Conservation (phyloP, 2,113 vertebrate genomes). For the Dermatemys mawii region DNA sequence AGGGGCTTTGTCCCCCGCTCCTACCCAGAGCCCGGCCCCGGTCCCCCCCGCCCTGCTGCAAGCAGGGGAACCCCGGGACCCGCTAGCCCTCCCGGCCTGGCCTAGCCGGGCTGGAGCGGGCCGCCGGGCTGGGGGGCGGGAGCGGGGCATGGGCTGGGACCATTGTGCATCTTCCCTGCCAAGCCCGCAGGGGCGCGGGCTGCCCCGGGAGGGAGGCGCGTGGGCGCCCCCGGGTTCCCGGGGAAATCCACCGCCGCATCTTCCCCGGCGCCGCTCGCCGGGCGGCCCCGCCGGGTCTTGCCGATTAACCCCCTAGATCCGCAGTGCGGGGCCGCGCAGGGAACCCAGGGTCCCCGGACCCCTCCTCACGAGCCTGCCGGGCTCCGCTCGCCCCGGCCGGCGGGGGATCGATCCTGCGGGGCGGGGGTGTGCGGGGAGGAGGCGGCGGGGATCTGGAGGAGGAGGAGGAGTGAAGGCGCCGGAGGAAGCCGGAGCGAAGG, state of each 20-base stretch:
- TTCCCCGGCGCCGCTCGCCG: constrained; percentile 60
- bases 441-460: background rate
- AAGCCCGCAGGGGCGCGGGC: background rate
- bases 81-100: too few relatives aligned
- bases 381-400: background rate
- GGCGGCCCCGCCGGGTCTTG: background rate
- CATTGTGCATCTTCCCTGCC: constrained; percentile 30
- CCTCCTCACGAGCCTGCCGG: background rate
- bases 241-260: constrained; percentile 78
- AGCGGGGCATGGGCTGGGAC: constrained; percentile 27
- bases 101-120: background rate
- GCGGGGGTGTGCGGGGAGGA: too few relatives aligned
- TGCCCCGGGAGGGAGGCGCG: background rate
- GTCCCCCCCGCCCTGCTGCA: too few relatives aligned
- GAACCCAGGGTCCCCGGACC: background rate
- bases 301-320: constrained; percentile 41
- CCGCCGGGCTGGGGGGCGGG: constrained; percentile 11
- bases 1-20: too few relatives aligned
- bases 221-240: constrained; percentile 62
- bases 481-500: background rate
- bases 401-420: background rate
- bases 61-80: too few relatives aligned
- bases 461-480: too few relatives aligned
- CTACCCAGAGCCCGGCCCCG: too few relatives aligned
- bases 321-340: constrained; percentile 52